Evolutionary conservation across 1,140 invertebrate genomes (phyloP).

Genomic region (Drosophila sp.): DNA sequence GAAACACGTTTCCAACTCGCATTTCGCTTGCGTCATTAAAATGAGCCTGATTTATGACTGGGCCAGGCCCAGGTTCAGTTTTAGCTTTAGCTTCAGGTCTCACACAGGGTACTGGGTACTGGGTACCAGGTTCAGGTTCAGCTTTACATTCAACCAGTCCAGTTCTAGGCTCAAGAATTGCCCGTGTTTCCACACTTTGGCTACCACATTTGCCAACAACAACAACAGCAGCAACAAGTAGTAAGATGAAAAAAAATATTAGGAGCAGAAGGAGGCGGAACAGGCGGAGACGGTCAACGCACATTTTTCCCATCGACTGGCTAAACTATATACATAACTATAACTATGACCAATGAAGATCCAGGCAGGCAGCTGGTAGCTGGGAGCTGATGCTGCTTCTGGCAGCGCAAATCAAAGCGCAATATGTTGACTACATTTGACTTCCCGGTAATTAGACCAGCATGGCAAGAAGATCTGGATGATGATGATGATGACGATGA

Average conservation of each 20-base stretch:
- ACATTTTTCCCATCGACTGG: constrained; percentile 73
- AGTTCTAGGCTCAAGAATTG: constrained; percentile 40
- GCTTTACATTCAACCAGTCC: neutral
- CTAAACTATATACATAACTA: constrained; percentile 49
- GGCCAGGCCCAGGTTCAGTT: constrained; percentile 39
- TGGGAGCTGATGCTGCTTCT: constrained; percentile 38
- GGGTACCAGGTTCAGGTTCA: constrained; percentile 15
- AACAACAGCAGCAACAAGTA: constrained; percentile 9
- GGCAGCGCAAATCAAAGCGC: constrained; percentile 76
- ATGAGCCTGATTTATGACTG: constrained; percentile 77
- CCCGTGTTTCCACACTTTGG: constrained; percentile 78
- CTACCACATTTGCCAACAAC: constrained; percentile 43
- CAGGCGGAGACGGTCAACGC: constrained; percentile 28
- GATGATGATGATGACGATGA: constrained; percentile 29
- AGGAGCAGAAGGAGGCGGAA: neutral
- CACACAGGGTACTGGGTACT: neutral
- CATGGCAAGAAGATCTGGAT: constrained; percentile 52
- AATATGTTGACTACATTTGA: constrained; percentile 81
- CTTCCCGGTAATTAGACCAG: constrained; percentile 80
- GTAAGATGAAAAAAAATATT: constrained; percentile 3
- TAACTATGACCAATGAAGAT: constrained; percentile 66
- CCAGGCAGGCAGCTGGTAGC: constrained; percentile 33
- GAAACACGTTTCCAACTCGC: constrained; percentile 76
- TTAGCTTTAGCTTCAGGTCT: constrained; percentile 16
- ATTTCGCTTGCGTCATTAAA: constrained; percentile 79